Evolutionary conservation across 2,797 vertebrate genomes (phyloP), one percentile per base, ranked within the genome.

Genomic region (Bovichtus diacanthus): DNA sequence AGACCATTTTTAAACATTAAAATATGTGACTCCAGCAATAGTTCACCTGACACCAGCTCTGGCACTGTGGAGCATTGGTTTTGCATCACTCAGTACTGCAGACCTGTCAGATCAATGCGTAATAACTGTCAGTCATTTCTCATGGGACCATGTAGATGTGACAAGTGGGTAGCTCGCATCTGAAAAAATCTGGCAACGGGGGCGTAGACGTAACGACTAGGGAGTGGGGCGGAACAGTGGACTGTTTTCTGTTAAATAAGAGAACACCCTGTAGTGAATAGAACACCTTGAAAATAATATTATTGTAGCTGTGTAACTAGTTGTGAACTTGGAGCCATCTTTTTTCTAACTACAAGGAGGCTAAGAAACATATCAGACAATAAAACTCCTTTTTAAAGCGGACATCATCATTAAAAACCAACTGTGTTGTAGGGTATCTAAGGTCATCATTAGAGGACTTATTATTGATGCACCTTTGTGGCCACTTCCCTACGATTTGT

Each of bases 41-140:
- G 12, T 50, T 41, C 64, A 83, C 55, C 70, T 74, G 74, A 87
- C 47, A 74, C 60, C 69, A 74, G 66, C 70, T 54, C 54, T 66
- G 65, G 66, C 71, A 69, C 61, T 25, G 65, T 6, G 51, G 53
- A 31, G 36, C 54, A 44, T 38, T 61, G 61, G 43, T 75, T 70
- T 69, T 76, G 64, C 70, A 75, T 88, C 61, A 71, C 60, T 80
- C 71, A 72, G 80, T 49, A 36, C 54, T 67, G 39, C 25, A 31
- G 8, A n/a, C 34, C 71, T 88, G 87, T 90, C 88, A 90, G 63
- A 82, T 86, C 77, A 58, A 67, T n/a, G 66, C 39, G 78, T 76
- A 77, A 87, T 86, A 90, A 76, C 81, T 80, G 89, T 80, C 89
- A 88, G 58, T 92, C 88, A 88, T 62, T 76, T 46, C 77, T 87